Evolutionary conservation across 2,888 invertebrate genomes (phyloP), one percentile per base, ranked within the genome.

Genomic region (Drosophila ustulata): DNA sequence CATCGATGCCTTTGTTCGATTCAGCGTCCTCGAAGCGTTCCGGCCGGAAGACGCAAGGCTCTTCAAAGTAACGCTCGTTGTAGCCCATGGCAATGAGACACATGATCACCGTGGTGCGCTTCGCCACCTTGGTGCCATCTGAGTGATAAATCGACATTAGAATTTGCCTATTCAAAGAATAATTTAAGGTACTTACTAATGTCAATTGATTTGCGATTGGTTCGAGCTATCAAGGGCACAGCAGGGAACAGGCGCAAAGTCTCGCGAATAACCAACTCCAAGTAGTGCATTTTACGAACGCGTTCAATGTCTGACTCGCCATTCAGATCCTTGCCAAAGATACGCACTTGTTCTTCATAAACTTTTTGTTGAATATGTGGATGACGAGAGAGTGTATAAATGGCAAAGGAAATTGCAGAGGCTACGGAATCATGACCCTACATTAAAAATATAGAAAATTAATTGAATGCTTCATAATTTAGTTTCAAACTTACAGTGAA

Each of bases 401-500:
- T 89, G 0, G 93, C 89, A 82, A 93, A 94, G 3, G 93, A 92
- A 34, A 94, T 92, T 1, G 93, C 94, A 0, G 94, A 93, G 0
- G 94, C 93, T 0, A 94, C 93, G 0, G 94, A 94, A 80, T 94
- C 94, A 72, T 94, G 94, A 2, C 94, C 94, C 94, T 94, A 68
- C 23, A 49, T n/a, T 8, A 11, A 28, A 2, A 46, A 28, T 7
- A 28, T 3, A 5, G 7, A 7, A 13, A 13, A 18, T 11, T 3
- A 18, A 13, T 34, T 18, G 4, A n/a, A 26, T 25, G 2, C 3
- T 13, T 23, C 5, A 0, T 30, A 34, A 3, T 8, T 11, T 7
- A 8, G 11, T 1, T 18, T 3, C 2, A 9, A 23, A 68, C 78
- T 67, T 61, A 91, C 91, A 26, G 90, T 78, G 62, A 90, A 91